These are phyloP conservation scores for Hemaris fuciformis DNA, from an alignment of 2,888 invertebrate species.

Conservation along the genomic window DNA sequence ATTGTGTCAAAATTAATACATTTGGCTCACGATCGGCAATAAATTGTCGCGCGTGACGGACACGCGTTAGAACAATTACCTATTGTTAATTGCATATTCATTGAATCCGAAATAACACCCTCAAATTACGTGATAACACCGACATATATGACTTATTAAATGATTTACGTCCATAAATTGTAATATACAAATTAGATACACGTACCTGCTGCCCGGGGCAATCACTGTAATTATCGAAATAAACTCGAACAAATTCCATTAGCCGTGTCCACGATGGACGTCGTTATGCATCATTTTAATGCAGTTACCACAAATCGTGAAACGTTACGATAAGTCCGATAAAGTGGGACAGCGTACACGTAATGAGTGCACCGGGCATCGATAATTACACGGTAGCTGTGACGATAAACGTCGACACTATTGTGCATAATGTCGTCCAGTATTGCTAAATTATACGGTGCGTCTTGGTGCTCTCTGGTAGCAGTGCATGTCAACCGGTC, in stretches of 20 bases:
- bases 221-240: slow-evolving; percentile 52
- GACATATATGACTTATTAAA: slow-evolving; percentile 42
- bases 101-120: slow-evolving; percentile 32
- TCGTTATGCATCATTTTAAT: slow-evolving; percentile 64
- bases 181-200: slow-evolving; percentile 53
- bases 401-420: slow-evolving; percentile 68
- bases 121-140: slow-evolving; percentile 48
- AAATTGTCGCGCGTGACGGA: slow-evolving; percentile 12
- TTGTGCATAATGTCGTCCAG: slow-evolving; percentile 71
- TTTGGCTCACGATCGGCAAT: background rate
- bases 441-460: slow-evolving; percentile 68
- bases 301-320: slow-evolving; percentile 65
- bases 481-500: slow-evolving; percentile 42
- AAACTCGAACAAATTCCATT: slow-evolving; percentile 63
- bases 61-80: slow-evolving; percentile 10
- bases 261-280: slow-evolving; percentile 39
- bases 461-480: slow-evolving; percentile 28
- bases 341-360: slow-evolving; percentile 53
- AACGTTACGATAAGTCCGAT: slow-evolving; percentile 50
- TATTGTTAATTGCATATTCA: slow-evolving; percentile 30
- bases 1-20: slow-evolving; percentile 4
- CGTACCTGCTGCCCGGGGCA: slow-evolving; percentile 28
- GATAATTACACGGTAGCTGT: slow-evolving; percentile 69
- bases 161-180: slow-evolving; percentile 52
- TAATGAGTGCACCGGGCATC: slow-evolving; percentile 55